These are phyloP conservation scores for Scaptomyza parva DNA, from an alignment of 2,888 invertebrate genomes.

Conservation along the genomic window DNA sequence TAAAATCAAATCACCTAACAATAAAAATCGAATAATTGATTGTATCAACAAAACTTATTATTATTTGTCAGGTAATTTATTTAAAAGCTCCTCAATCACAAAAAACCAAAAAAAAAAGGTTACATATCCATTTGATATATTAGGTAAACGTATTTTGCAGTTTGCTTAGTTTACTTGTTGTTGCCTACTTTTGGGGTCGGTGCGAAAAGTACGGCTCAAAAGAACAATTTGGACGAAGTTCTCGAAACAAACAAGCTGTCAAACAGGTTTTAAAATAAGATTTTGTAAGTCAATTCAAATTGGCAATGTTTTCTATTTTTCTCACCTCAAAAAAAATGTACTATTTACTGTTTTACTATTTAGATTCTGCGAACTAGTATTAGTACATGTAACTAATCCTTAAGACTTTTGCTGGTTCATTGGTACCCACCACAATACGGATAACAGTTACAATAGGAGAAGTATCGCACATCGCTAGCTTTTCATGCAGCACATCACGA, in stretches of 20 bases:
- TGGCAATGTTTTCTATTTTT: too few species aligned
- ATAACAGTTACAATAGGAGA: conserved; percentile 5
- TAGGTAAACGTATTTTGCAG: too few species aligned
- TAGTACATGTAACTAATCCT: background rate
- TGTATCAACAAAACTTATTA: background rate
- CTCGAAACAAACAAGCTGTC: too few species aligned
- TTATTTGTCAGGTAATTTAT: background rate
- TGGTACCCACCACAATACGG: background rate
- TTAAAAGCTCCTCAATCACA: too few species aligned
- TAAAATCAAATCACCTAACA: background rate
- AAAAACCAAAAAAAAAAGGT: too few species aligned
- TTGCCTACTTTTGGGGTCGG: too few species aligned
- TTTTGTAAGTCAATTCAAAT: too few species aligned
- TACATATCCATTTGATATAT: too few species aligned
- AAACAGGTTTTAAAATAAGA: too few species aligned
- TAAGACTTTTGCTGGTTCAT: background rate
- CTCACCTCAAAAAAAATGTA: too few species aligned
- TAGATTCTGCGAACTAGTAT: background rate
- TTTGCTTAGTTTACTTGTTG: too few species aligned
- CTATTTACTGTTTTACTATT: too few species aligned
- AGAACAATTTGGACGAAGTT: background rate
- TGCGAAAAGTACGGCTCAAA: background rate
- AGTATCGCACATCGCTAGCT: conserved; percentile 11
- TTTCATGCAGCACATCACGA: conserved; percentile 1
- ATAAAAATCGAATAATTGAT: background rate